Evolutionary conservation across 2,888 invertebrate genomes (phyloP), one percentile per base, ranked within the genome.

Genomic region (Villa cingulata): DNA sequence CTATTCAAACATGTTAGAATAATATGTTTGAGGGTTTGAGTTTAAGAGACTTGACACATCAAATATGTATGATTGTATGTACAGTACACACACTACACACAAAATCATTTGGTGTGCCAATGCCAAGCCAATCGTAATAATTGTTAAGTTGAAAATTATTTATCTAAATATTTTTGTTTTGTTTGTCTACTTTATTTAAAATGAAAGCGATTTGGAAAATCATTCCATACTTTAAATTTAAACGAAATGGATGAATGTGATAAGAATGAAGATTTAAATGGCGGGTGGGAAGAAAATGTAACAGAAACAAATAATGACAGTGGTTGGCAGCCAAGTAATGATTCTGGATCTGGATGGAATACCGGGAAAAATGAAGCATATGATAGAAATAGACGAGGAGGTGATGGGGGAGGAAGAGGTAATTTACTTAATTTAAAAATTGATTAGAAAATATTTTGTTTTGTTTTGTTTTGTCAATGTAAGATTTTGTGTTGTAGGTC

Each of bases 201-300:
- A 27, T 20, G 32, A 18, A 37, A 15, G 32, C 34, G 40, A 40
- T 19, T 41, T 16, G 19, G 36, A n/a, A 10, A 9, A 23, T 23
- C 23, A 23, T 23, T 23, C 7, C 4, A 7, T 23, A 7, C 7
- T 6, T 23, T 23, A 7, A 23, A 23, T 23, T 4, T 23, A 23
- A 23, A 23, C 23, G 23, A 23, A 23, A 7, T 6, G 5, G 23
- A 23, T 23, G 23, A 7, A 23, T 23, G 4, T 23, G 7, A 23
- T 6, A 23, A 32, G 12, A 5, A 32, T 12, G 12, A 9, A 10
- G 3, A 12, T 12, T 32, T 32, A 12, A 29, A 18, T 70, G 59
- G 39, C 68, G 70, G 2, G 68, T 70, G 2, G 55, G 69, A 19
- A 64, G 70, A 10, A 68, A 70, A 3, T 68, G 71, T 1, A 66